Evolutionary conservation across 2,888 invertebrate species (phyloP), one percentile per base, ranked within the genome.

Genomic region (Ectropis crepuscularia): DNA sequence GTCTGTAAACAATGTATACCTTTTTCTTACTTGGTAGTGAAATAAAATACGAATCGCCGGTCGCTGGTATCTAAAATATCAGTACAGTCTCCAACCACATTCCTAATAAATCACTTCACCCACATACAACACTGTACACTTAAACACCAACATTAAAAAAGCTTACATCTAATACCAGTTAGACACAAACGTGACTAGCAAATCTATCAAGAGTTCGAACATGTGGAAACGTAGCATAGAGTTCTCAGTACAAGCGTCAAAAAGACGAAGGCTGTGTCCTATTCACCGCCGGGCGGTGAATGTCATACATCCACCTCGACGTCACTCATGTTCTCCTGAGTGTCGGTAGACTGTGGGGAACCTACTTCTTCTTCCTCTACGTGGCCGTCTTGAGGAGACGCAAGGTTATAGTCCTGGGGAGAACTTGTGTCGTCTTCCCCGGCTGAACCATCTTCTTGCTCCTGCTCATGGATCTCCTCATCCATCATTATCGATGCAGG

Each of bases 401-500:
- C 11, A 7, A 53, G 0, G 2, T 28, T 8, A 43, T 85, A 88
- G 10, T 90, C 90, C 10, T 80, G 88, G 0, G 90, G 89, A 0
- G 91, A 91, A 57, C 87, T 88, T 50, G 83, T 70, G 6, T 90
- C 89, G 46, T 90, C 90, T 1, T 87, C 90, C 0, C 50, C 61
- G 0, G 84, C 81, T 0, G 90, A 90, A 0, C 77, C 82, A 0
- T 70, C 69, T 0, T 80, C 74, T 12, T 58, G 41, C 8, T 61
- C 61, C 6, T 16, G 49, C 1, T 63, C 59, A 10, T 46, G 53
- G 5, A 83, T 70, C 8, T 92, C 91, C 61, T 93, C 93, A 57
- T 93, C 93, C 91, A 93, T 93, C 85, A 94, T 86, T 79, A 93
- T 93, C 6, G 93, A 79, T n/a, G 93, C 92, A 4, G 94, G 93